Percentiles rank a stretch among this genome's conserved stretches.
Evolutionary conservation across 2,113 vertebrate genomes (phyloP).

Genomic region (Conger conger): DNA sequence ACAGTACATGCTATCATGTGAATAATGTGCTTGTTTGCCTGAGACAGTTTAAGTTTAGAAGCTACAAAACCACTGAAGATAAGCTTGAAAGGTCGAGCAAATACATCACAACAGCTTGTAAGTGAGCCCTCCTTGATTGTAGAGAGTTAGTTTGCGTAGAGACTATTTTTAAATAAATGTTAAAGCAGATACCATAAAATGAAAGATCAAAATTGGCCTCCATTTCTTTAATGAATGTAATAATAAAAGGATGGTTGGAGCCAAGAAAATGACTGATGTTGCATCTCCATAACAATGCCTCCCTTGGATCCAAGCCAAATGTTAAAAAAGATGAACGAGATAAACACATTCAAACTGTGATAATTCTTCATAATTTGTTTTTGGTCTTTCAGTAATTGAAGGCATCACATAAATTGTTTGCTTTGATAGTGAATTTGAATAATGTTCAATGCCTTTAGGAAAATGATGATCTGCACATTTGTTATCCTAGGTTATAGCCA

Average conservation of each 20-base stretch:
- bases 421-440: neutral
- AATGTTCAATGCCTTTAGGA: neutral
- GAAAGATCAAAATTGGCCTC: neutral
- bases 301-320: neutral
- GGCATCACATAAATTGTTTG: neutral
- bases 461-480: neutral
- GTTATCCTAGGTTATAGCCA: neutral
- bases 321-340: neutral
- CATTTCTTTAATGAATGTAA: neutral
- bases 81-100: neutral
- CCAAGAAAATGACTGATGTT: neutral
- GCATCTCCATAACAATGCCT: neutral
- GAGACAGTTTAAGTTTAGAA: neutral
- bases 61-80: neutral
- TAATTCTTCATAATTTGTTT: neutral
- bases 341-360: neutral
- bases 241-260: neutral
- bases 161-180: neutral
- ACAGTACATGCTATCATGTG: neutral
- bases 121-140: neutral
- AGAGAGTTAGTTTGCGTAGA: neutral
- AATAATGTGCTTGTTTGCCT: neutral
- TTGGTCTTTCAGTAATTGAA: neutral
- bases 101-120: conserved; percentile 1
- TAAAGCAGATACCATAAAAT: neutral